Evolutionary conservation across 2,797 vertebrate species (phyloP), one percentile per base, ranked within the genome.

Genomic region (Chaetodon trifasciatus): DNA sequence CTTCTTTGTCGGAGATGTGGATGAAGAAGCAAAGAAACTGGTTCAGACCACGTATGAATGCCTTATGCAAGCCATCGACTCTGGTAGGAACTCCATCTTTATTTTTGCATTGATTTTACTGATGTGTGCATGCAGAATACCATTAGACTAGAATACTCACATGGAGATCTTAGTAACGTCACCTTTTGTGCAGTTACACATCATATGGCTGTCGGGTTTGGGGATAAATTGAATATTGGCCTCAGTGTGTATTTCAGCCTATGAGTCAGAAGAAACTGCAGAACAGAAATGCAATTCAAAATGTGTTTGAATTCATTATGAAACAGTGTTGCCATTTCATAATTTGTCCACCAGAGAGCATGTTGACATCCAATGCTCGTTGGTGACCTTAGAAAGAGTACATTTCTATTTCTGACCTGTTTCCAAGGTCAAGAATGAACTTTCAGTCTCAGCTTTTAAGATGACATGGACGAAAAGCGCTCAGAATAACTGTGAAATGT

Each of bases 41-140:
- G 98, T 99, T 57, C 97, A 97, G 84, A 99, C 98, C 17, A 99
- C 98, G 0, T 99, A 97, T 0, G 98, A 99, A 95, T 99, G 98
- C 95, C 96, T 99, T 91, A 99, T 99, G 98, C 98, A 99, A 94
- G 96, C 98, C 88, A 98, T 99, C 0, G 98, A 99, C 81, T 97
- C 97, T 86, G 98, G 98, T 99, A 92, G 44, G 90, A 63, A 42
- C 50, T 23, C 4, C 1, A 24, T 6, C 10, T 44, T 8, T 3
- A 2, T 32, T 24, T 57, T 57, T 52, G 2, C n/a, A 32, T 47
- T 47, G 0, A n/a, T 23, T 40, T 52, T 4, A 19, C 19, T 39
- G 39, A 21, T 23, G 28, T 60, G 15, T 8, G 17, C 3, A 11
- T 3, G 2, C 1, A 55, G 24, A 37, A 50, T 8, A 16, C 3